Conservation (phyloP, 1,140 invertebrate genomes). For the Brachionus manjavacas region DNA sequence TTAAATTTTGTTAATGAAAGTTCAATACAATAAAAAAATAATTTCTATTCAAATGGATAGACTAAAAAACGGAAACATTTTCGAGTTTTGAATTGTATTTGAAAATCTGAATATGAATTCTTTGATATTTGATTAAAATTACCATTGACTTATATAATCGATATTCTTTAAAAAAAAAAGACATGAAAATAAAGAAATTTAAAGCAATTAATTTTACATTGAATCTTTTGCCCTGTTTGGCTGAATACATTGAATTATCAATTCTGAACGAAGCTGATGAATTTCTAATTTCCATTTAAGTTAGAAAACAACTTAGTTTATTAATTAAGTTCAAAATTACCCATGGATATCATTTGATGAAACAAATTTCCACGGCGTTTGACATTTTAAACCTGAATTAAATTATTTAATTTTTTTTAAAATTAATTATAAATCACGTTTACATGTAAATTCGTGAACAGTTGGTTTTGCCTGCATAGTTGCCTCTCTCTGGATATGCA, state of each 20-base stretch:
- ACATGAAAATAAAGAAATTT: no score
- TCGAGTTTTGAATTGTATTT: neutral
- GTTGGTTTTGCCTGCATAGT: slow-evolving; percentile 22
- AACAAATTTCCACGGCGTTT: slow-evolving; percentile 38
- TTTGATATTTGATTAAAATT: neutral
- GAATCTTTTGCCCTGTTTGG: slow-evolving; percentile 7
- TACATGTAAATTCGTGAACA: slow-evolving; percentile 39
- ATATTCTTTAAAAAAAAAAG: neutral
- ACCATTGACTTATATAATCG: slow-evolving; percentile 36
- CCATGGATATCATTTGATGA: slow-evolving; percentile 24
- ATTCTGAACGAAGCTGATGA: slow-evolving; percentile 28
- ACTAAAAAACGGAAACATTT: neutral
- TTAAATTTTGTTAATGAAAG: neutral
- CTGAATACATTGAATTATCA: neutral
- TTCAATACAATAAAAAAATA: neutral
- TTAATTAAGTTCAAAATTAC: neutral
- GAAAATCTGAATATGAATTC: neutral
- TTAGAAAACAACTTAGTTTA: neutral
- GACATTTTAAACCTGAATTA: neutral
- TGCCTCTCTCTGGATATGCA: slow-evolving; percentile 5
- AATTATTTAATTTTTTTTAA: neutral
- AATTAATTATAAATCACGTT: neutral
- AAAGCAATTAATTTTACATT: slow-evolving; percentile 1
- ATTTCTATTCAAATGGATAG: neutral
- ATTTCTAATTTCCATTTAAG: neutral